Evolutionary conservation across 2,888 invertebrate genomes (phyloP), one percentile per base, ranked within the genome.

Genomic region (Mystacides longicornis): DNA sequence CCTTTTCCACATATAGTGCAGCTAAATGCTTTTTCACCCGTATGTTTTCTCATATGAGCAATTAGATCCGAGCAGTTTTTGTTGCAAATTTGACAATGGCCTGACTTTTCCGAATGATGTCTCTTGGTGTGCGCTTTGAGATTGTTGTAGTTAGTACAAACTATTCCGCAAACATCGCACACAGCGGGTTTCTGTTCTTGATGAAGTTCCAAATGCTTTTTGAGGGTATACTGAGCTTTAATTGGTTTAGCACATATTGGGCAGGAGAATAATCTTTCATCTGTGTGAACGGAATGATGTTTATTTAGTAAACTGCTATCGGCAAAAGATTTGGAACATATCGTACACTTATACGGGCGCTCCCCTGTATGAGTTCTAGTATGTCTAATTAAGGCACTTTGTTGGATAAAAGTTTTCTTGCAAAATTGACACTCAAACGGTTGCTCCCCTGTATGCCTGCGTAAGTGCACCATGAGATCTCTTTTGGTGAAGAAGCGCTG

Each of bases 11-110:
- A 57, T 22, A 55, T 21, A 5, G 19, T n/a, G 18, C 77, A 78
- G 0, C 64, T 58, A 62, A 69, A 75, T 0, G 74, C 73, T 42
- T 69, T 77, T 61, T 80, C 80, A 0, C 81, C 81, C 0, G 79
- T 80, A 60, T 82, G 82, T 59, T 76, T 76, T 1, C 77, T 67
- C 77, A 80, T 78, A 60, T 82, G 82, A 1, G 72, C 75, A 50
- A 73, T 75, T 21, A 81, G 63, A 63, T 81, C 77, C 0, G 81
- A 71, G 61, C 76, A 80, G 5, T 75, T 72, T 63, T 81, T 81
- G 3, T 71, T 64, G 62, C 81, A 82, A 7, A 78, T 64, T 0
- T 65, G 66, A 63, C 81, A 81, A 3, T 73, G 67, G 0, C 60
- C 59, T 11, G 62, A 60, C 14, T 31, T 53, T 9, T 50, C 54